Percentiles rank a stretch among this genome's conserved stretches.
phyloP scores from a whole-genome alignment of 2,113 vertebrate genomes.

The Sardina pilchardus region DNA sequence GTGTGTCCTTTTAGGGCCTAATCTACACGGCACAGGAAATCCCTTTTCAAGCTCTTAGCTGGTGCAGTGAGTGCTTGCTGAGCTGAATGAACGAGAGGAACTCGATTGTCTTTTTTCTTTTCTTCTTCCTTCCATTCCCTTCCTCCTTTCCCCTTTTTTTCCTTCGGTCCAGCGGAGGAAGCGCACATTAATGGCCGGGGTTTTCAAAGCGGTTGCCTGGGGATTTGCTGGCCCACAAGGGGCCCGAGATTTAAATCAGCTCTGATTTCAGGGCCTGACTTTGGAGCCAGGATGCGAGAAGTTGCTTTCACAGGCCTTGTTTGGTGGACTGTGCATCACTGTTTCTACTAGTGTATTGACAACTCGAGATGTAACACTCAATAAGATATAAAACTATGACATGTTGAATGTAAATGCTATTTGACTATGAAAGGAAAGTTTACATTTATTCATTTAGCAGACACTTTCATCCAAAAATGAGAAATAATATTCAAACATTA shows the following conservation, averaged over 20 bases:
- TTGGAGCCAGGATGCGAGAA: neutral
- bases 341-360: neutral
- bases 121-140: neutral
- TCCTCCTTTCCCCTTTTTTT: neutral
- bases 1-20: neutral
- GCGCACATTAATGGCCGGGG: slow-evolving; percentile 20
- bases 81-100: neutral
- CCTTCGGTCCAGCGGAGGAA: neutral
- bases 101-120: neutral
- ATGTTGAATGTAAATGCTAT: too few species aligned
- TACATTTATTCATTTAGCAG: too few species aligned
- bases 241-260: slow-evolving; percentile 7
- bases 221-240: neutral
- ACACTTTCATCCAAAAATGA: too few species aligned
- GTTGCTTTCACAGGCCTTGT: neutral
- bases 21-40: neutral
- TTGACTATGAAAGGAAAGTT: too few species aligned
- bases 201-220: slow-evolving; percentile 22
- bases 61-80: neutral
- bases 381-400: neutral
- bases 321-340: neutral
- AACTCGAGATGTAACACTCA: neutral
- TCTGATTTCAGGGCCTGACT: neutral
- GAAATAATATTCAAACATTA: too few species aligned
- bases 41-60: slow-evolving; percentile 14